Evolutionary conservation across 2,888 invertebrate genomes (phyloP).

Genomic region (Archips crataeganus): DNA sequence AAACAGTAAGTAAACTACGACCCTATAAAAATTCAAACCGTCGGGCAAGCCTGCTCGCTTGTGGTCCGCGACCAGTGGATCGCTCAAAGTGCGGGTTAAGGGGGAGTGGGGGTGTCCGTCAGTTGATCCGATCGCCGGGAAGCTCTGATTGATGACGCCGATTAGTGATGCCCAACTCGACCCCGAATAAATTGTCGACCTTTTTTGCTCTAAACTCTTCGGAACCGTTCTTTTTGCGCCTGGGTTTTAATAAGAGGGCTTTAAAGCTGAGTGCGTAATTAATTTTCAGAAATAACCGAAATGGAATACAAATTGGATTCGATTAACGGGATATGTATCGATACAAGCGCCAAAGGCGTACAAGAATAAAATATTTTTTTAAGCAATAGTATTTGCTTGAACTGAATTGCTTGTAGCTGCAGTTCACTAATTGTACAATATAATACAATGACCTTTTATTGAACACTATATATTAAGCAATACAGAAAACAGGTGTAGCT

Average conservation of each 20-base stretch:
- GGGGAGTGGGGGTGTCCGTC: constrained; percentile 65
- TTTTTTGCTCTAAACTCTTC: constrained; percentile 75
- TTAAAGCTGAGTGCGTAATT: constrained; percentile 43
- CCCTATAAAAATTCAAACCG: not conserved
- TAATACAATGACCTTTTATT: no score
- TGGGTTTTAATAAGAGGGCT: constrained; percentile 50
- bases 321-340: constrained; percentile 11
- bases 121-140: constrained; percentile 79
- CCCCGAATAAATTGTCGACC: constrained; percentile 82
- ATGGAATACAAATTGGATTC: constrained; percentile 36
- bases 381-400: not conserved
- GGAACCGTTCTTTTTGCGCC: constrained; percentile 62
- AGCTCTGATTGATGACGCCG: constrained; percentile 84
- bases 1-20: no score
- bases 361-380: not conserved
- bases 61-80: constrained; percentile 26
- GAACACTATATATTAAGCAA: no score
- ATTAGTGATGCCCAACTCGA: constrained; percentile 83
- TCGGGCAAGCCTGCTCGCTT: constrained; percentile 1
- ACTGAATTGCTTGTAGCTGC: not conserved
- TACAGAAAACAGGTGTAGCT: no score
- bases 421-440: not conserved
- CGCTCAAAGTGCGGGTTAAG: constrained; percentile 48
- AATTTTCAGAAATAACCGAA: constrained; percentile 36
- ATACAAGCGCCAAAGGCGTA: not conserved